Percentiles rank a stretch among this genome's conserved stretches.
Conservation (phyloP, 2,797 vertebrate genomes). For the Scleropages formosus region DNA sequence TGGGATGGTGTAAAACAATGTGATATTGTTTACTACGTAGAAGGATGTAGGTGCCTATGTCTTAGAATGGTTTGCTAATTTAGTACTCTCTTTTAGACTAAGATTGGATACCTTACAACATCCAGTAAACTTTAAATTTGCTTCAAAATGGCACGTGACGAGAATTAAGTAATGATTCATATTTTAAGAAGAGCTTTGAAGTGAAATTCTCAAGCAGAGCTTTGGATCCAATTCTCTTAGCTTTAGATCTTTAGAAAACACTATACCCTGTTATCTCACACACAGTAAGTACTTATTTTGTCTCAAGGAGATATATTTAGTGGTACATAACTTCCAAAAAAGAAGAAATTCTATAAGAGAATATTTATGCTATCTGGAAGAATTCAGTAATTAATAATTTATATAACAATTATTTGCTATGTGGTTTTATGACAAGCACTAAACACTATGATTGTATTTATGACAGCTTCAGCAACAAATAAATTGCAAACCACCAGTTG, state of each 20-base stretch:
- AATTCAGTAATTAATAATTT: too few species aligned
- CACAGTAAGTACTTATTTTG: slow-evolving; percentile 6
- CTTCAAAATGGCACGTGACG: neutral
- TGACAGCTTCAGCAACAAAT: neutral
- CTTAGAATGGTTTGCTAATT: slow-evolving; percentile 16
- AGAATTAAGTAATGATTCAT: slow-evolving; percentile 16
- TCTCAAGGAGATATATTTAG: slow-evolving; percentile 8
- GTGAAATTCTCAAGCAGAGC: slow-evolving; percentile 22
- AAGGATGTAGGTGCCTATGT: neutral
- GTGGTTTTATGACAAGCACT: too few species aligned
- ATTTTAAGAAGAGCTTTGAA: slow-evolving; percentile 21
- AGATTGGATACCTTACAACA: neutral
- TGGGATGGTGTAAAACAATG: neutral
- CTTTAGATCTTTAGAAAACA: slow-evolving; percentile 6
- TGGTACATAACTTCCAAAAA: neutral
- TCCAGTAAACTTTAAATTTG: slow-evolving; percentile 9
- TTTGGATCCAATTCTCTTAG: slow-evolving; percentile 35
- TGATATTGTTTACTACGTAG: neutral
- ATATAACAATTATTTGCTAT: too few species aligned
- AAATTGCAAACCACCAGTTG: too few species aligned
- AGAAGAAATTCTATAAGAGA: too few species aligned
- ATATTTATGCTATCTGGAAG: too few species aligned
- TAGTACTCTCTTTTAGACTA: neutral
- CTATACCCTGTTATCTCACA: neutral
- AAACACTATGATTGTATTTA: too few species aligned